phyloP scores from a whole-genome alignment of 2,113 vertebrate genomes.

The Neolamprologus sp. region DNA sequence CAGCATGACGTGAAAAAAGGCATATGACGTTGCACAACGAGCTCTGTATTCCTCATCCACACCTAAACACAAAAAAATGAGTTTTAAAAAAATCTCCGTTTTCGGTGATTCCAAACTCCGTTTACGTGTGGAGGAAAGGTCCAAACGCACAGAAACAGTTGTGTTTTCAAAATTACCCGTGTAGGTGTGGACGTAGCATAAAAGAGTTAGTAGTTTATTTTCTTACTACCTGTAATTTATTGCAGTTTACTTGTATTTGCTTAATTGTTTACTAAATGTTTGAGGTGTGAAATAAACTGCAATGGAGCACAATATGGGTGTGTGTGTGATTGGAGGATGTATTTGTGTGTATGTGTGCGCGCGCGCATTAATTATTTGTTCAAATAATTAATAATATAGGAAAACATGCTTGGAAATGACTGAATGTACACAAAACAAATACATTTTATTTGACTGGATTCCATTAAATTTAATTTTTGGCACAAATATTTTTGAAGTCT shows the following conservation, averaged over 20 bases:
- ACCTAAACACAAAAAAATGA: fast-evolving
- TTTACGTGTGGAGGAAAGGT: background rate
- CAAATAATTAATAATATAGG: background rate
- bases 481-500: background rate
- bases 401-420: background rate
- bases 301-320: background rate
- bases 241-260: background rate
- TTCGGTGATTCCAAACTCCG: background rate
- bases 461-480: background rate
- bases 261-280: background rate
- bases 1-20: background rate
- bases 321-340: background rate
- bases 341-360: fast-evolving
- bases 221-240: background rate
- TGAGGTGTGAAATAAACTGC: background rate
- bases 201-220: background rate
- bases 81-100: background rate
- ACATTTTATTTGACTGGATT: background rate
- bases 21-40: fast-evolving
- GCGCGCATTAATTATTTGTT: background rate
- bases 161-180: fast-evolving
- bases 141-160: fast-evolving
- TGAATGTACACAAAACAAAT: background rate
- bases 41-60: fast-evolving
- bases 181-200: background rate